phyloP scores from a whole-genome alignment of 2,113 vertebrate genomes.

The Cheirogaleus medius region DNA sequence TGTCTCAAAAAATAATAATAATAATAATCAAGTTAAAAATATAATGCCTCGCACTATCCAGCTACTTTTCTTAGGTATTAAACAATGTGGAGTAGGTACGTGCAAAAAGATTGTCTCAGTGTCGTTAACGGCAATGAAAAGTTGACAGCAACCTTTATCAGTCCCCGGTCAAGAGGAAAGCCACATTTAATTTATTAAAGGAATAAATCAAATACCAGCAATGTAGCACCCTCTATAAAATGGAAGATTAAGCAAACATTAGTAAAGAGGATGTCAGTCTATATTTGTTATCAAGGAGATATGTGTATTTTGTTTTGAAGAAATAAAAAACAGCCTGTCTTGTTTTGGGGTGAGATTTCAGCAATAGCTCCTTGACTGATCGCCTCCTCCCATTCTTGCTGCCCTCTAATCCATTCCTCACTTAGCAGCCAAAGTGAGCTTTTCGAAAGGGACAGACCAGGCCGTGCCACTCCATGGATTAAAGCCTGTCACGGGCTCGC shows the following conservation, averaged over 20 bases:
- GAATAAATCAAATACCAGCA: too few species aligned
- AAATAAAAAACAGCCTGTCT: not conserved
- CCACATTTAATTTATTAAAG: not conserved
- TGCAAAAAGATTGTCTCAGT: too few species aligned
- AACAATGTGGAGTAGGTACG: not conserved
- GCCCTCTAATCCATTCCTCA: not conserved
- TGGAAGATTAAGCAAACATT: not conserved
- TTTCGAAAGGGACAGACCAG: not conserved
- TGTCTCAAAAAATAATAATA: too few species aligned
- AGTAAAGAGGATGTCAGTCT: not conserved
- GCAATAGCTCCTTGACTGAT: not conserved
- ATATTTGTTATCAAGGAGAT: not conserved
- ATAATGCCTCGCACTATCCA: not conserved
- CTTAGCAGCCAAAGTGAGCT: not conserved
- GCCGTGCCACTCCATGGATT: not conserved
- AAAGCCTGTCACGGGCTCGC: not conserved
- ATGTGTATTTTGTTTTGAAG: not conserved
- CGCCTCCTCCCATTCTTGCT: not conserved
- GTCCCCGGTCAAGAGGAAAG: not conserved
- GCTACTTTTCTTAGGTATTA: not conserved
- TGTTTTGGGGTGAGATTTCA: not conserved
- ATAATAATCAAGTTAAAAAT: not conserved
- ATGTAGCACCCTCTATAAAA: not conserved
- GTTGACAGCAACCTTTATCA: not conserved
- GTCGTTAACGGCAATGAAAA: not conserved